phyloP scores from a whole-genome alignment of 2,888 invertebrate genomes.

The Ypsolopha scabrella region DNA sequence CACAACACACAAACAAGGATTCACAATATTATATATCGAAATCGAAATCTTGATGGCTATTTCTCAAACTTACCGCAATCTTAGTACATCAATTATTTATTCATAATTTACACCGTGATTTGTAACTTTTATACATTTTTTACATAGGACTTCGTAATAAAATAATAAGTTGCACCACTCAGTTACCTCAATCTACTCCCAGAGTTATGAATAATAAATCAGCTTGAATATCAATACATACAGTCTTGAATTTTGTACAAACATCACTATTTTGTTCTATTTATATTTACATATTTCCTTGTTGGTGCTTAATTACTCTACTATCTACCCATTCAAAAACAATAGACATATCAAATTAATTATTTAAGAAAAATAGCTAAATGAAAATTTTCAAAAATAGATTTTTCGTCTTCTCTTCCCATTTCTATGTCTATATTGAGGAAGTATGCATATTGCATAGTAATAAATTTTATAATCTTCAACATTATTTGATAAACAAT shows the following conservation, averaged over 20 bases:
- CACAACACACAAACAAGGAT: neutral
- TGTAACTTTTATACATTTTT: slow-evolving; percentile 7
- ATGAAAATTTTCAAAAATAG: slow-evolving; percentile 50
- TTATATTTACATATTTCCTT: slow-evolving; percentile 47
- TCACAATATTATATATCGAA: neutral
- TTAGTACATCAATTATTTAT: slow-evolving; percentile 10
- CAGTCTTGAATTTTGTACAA: slow-evolving; percentile 65
- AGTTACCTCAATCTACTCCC: neutral
- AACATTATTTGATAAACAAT: slow-evolving; percentile 63
- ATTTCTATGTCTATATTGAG: slow-evolving; percentile 32
- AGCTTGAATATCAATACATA: slow-evolving; percentile 30
- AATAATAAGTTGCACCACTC: slow-evolving; percentile 10
- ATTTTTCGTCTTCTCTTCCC: slow-evolving; percentile 47
- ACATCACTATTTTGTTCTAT: slow-evolving; percentile 39
- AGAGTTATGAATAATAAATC: slow-evolving; percentile 6
- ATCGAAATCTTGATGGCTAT: neutral
- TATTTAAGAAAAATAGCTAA: slow-evolving; percentile 3
- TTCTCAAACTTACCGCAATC: neutral
- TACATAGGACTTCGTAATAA: slow-evolving; percentile 2
- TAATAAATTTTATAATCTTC: slow-evolving; percentile 61
- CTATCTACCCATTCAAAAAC: slow-evolving; percentile 53
- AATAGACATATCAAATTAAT: slow-evolving; percentile 39
- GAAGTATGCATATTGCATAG: slow-evolving; percentile 39
- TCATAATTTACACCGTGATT: slow-evolving; percentile 8
- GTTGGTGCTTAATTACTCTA: slow-evolving; percentile 39